Percentiles rank a stretch among this genome's conserved stretches.
Evolutionary conservation across 2,113 vertebrate genomes (phyloP).

Genomic region (Ageneiosus marmoratus): DNA sequence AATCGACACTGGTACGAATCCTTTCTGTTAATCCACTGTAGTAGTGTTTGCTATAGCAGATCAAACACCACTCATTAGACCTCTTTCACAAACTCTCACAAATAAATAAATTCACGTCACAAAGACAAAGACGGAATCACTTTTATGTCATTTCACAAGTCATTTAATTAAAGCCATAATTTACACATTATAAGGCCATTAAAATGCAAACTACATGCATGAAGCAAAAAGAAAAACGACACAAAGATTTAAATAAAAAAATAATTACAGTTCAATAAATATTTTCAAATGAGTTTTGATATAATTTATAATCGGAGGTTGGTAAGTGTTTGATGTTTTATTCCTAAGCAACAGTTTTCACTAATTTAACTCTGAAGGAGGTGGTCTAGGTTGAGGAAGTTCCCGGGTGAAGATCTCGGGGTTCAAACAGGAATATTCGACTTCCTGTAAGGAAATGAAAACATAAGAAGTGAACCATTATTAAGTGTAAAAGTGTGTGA

Average conservation of each 20-base stretch:
- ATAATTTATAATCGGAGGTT: too few relatives aligned
- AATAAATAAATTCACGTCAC: not conserved
- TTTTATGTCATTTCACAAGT: not conserved
- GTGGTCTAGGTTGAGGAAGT: not conserved
- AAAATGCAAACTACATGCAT: not conserved
- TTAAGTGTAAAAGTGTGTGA: not conserved
- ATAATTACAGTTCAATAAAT: not conserved
- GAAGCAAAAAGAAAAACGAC: not conserved
- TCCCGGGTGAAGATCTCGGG: not conserved
- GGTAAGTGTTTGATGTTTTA: too few relatives aligned
- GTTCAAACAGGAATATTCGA: conserved; percentile 18
- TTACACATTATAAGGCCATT: not conserved
- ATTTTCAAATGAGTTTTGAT: not conserved
- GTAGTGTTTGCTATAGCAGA: too few relatives aligned
- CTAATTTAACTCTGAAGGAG: not conserved
- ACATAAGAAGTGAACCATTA: not conserved
- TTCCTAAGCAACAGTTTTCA: too few relatives aligned
- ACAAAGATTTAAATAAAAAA: not conserved
- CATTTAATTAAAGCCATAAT: not conserved
- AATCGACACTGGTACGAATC: too few relatives aligned
- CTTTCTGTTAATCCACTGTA: too few relatives aligned
- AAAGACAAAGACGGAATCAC: not conserved
- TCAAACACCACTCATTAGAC: too few relatives aligned
- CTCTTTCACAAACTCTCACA: too few relatives aligned
- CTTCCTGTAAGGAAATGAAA: not conserved